Base-by-base conservation (phyloP, 2,113 vertebrate species). In the Phalacrocorax pelagicus region DNA sequence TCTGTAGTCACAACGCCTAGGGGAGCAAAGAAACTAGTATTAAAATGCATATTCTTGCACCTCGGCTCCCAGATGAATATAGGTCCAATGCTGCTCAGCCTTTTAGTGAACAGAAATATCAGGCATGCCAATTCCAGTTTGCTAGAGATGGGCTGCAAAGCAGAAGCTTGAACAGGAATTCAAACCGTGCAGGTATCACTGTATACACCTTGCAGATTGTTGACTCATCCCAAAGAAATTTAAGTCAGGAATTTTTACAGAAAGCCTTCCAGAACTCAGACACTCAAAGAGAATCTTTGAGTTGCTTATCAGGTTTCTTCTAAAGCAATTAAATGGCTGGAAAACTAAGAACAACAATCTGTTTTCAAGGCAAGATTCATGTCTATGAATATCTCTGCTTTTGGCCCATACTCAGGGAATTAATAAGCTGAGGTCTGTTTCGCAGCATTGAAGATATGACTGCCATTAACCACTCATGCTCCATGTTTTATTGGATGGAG, bases 1-100 rank as follows among this genome's bases (percentile, higher is more conserved):
- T 95, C 90, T 27, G 95, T 6, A 58, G 84, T 52, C 58, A 54
- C 95, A 67, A 13, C 32, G 7, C 92, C 97, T 98, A 24, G 4
- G 42, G 57, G 44, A 82, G 49, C 63, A 71, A 62, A 82, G 93
- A 73, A 91, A 65, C 4, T 18, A 6, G 26, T 3, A 9, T 94
- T 62, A 77, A 83, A 89, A 88, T 58, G 23, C 12, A 6, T 46
- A 5, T 75, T 80, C 29, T 84, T 49, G 29, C 42, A 54, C 26
- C 46, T 71, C 86, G 55, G 54, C 47, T 27, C 58, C 11, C 13
- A 47, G 29, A 5, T 51, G n/a, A 34, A 49, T 11, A 6, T 2
- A 7, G 19, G 22, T 69, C 61, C 26, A 16, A 13, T 14, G 49
- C 52, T 71, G 57, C 57, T 54, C 70, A 54, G 70, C 23, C 44